Base-by-base conservation (phyloP, 2,113 vertebrate genomes). In the Rhea pennata region DNA sequence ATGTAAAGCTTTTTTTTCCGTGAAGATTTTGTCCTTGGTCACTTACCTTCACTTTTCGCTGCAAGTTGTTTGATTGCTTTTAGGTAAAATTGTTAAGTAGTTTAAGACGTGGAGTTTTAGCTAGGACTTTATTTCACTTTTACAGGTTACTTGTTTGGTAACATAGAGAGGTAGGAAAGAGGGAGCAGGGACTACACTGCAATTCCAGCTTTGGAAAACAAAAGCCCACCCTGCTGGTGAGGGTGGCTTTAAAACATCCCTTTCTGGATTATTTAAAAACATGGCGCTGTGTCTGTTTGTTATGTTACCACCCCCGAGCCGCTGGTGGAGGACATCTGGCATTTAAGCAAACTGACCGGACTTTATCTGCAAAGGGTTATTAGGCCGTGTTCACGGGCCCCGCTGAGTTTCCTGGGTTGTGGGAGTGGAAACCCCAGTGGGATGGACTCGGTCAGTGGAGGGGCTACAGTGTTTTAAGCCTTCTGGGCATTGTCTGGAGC, bases 21-120 rank as follows among this genome's bases (percentile, higher is more conserved):
- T 93, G 64, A 90, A 92, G 86, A 75, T 95, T 95, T 91, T 96
- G 88, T 97, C 90, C 88, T 96, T 96, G 92, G 93, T 95, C 96
- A 97, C 79, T 96, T 90, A 69, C 31, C 67, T 94, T 92, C 72
- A 58, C 12, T 53, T 53, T 93, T 95, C 90, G 20, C 71, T 88
- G 84, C 56, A 75, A 82, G 91, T 78, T 40, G 88, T 84, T 93
- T 92, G 87, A 78, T 59, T 92, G 67, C 39, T 48, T 78, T 72
- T 88, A 92, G 79, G 69, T 46, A 39, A 65, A 79, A 46, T 46
- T 51, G 46, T 90, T 85, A 48, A 16, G 36, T 62, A 56, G 20
- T n/a, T 50, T 53, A 77, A 95, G 69, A 46, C 2, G 0, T 46
- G 29, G 42, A 9, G 51, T 31, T 90, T 94, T 93, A 85, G 69